A percentile compares a stretch with the other conserved stretches of the same genome.
phyloP scores from a whole-genome alignment of 2,888 invertebrate species.

The Cerceris rybyensis region DNA sequence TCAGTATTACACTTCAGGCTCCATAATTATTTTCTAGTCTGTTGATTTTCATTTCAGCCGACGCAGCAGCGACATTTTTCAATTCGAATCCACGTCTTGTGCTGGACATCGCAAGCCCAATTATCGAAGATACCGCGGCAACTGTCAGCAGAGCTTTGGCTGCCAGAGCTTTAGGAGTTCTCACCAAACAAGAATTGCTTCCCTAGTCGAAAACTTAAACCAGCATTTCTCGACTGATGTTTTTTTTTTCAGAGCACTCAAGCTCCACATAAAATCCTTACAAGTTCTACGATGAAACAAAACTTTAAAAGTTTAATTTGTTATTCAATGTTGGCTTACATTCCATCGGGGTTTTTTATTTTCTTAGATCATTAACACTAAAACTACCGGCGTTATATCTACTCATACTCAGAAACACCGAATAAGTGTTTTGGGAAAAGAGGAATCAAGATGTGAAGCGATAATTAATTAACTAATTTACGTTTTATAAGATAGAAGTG shows the following conservation, averaged over 20 bases:
- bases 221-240: neutral
- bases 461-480: too few species aligned
- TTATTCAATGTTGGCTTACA: too few species aligned
- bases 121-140: constrained; percentile 86
- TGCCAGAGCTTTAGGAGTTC: constrained; percentile 84
- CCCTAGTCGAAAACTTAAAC: constrained; percentile 66
- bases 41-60: constrained; percentile 82
- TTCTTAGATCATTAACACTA: too few species aligned
- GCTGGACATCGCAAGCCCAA: constrained; percentile 87
- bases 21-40: neutral
- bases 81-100: constrained; percentile 87
- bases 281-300: too few species aligned
- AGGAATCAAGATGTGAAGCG: too few species aligned
- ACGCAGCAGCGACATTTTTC: constrained; percentile 87
- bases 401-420: too few species aligned
- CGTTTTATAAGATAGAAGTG: too few species aligned
- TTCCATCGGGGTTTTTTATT: too few species aligned
- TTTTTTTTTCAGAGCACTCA: neutral
- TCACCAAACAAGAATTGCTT: constrained; percentile 85
- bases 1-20: neutral
- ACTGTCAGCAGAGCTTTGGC: constrained; percentile 85
- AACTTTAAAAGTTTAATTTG: too few species aligned
- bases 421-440: too few species aligned
- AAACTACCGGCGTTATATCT: too few species aligned
- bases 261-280: too few species aligned